Percentiles rank a stretch among this genome's conserved stretches.
Conservation (phyloP, 2,888 invertebrate genomes). For the Conistra vaccinii region DNA sequence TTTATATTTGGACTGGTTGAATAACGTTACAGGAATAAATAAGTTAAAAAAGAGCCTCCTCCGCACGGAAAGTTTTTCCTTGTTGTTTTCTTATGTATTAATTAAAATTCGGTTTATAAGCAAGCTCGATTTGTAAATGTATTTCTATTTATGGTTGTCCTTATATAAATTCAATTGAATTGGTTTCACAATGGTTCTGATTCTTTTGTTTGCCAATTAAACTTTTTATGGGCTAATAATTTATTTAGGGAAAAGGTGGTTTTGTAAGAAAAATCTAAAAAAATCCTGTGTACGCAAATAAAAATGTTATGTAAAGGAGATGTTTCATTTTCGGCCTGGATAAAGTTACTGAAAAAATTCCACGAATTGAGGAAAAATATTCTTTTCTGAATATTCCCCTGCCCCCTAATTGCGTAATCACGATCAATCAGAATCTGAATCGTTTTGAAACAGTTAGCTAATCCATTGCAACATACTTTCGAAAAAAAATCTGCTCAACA, state of each 20-base stretch:
- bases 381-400: no score
- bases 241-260: not conserved
- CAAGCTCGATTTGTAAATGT: slow-evolving; percentile 19
- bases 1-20: slow-evolving; percentile 47
- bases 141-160: slow-evolving; percentile 14
- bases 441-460: no score
- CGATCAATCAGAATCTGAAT: no score
- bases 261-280: not conserved
- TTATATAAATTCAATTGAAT: slow-evolving; percentile 15
- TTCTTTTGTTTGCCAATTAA: slow-evolving; percentile 11
- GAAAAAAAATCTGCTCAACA: no score
- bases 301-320: not conserved
- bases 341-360: no score
- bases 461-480: no score
- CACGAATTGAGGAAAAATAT: no score
- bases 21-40: slow-evolving; percentile 54
- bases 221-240: not conserved
- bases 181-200: not conserved
- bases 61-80: slow-evolving; percentile 4
- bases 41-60: slow-evolving; percentile 29
- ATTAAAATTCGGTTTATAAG: slow-evolving; percentile 3
- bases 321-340: no score
- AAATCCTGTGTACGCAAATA: not conserved
- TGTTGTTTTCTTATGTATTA: not conserved
- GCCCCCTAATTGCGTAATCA: no score